Evolutionary conservation across 1,140 invertebrate species (phyloP).

Genomic region (Mercenaria mercenaria): DNA sequence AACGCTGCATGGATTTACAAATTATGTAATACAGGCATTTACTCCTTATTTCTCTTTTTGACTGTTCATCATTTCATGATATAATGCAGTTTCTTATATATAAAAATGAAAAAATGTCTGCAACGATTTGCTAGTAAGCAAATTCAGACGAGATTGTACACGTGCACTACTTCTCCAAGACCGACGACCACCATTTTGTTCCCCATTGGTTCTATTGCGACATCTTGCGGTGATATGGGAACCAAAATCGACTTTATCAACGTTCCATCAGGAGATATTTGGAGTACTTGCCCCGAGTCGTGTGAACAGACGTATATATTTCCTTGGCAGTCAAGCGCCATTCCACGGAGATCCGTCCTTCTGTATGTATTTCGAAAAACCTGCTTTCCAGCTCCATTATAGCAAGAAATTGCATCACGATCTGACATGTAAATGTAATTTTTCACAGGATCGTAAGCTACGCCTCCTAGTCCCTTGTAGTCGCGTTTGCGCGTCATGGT

Average conservation of each 20-base stretch:
- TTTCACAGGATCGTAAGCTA: constrained; percentile 53
- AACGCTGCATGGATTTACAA: too few species aligned
- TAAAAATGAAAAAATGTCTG: too few species aligned
- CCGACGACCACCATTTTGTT: constrained; percentile 63
- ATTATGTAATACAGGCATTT: too few species aligned
- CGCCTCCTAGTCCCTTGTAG: constrained; percentile 62
- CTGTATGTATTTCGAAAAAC: constrained; percentile 63
- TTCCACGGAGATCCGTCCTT: constrained; percentile 56
- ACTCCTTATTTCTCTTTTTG: too few species aligned
- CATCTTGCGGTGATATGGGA: constrained; percentile 63
- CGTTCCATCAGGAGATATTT: constrained; percentile 56
- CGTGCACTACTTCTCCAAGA: constrained; percentile 54
- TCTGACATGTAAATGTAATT: constrained; percentile 65
- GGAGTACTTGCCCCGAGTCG: constrained; percentile 55
- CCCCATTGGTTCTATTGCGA: constrained; percentile 67
- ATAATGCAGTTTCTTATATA: too few species aligned
- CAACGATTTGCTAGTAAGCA: too few species aligned
- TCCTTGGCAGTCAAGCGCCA: constrained; percentile 59
- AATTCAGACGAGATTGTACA: constrained; percentile 58
- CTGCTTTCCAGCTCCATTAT: constrained; percentile 57
- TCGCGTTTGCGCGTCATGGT: constrained; percentile 58
- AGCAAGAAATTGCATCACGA: constrained; percentile 52
- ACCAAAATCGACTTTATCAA: constrained; percentile 59
- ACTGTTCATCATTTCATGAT: too few species aligned
- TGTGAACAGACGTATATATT: constrained; percentile 65